Conservation (phyloP, 2,888 invertebrate species). For the Hoplodrina ambigua region DNA sequence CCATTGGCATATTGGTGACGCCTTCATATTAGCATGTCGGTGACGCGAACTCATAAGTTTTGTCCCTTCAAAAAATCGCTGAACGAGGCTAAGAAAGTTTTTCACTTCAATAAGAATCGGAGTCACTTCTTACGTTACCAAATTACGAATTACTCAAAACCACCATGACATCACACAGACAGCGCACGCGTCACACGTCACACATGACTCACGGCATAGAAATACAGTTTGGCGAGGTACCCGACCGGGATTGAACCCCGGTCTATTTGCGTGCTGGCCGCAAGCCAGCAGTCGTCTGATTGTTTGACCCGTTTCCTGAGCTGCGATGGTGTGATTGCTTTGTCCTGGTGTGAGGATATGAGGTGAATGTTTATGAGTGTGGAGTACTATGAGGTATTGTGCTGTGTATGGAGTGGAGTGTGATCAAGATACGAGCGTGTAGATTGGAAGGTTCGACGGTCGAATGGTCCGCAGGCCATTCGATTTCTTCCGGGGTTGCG, state of each 20-base stretch:
- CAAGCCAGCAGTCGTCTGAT: conserved; percentile 76
- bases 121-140: conserved; percentile 15
- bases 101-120: too few relatives aligned
- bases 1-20: too few relatives aligned
- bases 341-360: conserved; percentile 47
- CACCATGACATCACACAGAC: conserved; percentile 54
- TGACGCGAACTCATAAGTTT: too few relatives aligned
- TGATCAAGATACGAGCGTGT: background rate
- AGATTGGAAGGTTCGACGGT: too few relatives aligned
- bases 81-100: too few relatives aligned
- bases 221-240: conserved; percentile 82
- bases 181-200: conserved; percentile 54
- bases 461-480: too few relatives aligned
- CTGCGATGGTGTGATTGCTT: conserved; percentile 61
- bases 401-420: conserved; percentile 2
- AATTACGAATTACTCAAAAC: conserved; percentile 31
- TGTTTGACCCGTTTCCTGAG: conserved; percentile 80
- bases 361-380: conserved; percentile 36
- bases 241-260: conserved; percentile 85
- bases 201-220: conserved; percentile 80
- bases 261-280: conserved; percentile 83
- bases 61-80: too few relatives aligned
- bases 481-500: too few relatives aligned
- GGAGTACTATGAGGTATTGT: conserved; percentile 24
- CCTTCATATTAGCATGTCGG: too few relatives aligned